Evolutionary conservation across 2,888 invertebrate species (phyloP), one percentile per base, ranked within the genome.

Genomic region (Drosophila mulleri): DNA sequence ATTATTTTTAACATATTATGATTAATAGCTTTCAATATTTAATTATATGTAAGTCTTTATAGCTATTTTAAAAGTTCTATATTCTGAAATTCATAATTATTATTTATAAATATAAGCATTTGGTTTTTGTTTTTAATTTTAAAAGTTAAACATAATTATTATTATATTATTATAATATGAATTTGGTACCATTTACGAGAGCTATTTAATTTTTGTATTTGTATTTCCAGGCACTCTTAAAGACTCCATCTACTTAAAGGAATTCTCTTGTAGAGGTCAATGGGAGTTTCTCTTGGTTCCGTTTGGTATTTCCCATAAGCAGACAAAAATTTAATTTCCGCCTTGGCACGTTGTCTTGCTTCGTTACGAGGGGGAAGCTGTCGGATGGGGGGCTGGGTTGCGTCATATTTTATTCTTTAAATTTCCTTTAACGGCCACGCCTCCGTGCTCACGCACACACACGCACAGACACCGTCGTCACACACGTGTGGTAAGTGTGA

Each of bases 251-350:
- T 14, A 8, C 16, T 23, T 26, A 1, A 32, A 42, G 2, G 14
- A 41, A 42, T 32, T 42, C 23, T 32, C 58, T 29, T 14, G 11
- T 23, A 2, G 3, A 39, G 42, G 32, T 26, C 53, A 60, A 48
- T 18, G 9, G 14, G 6, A 37, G 6, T 47, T 59, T 12, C 42
- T 18, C 52, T 41, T 16, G 23, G 53, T 29, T 44, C 37, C 20
- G 20, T 48, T 37, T 20, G 4, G 32, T 18, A 48, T 20, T 45
- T 16, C 26, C 18, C 44, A 23, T 26, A 50, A 23, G 47, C 56
- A 59, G 59, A 20, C 60, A 35, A 67, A 67, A 78, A 72, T 78
- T 54, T 76, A 78, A 78, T 76, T 76, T 76, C 78, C 75, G 78
- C 44, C 64, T 35, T 14, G 53, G 56, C 42, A 59, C 35, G 39